Conservation (phyloP, 2,888 invertebrate species). For the Tyria jacobaeae region DNA sequence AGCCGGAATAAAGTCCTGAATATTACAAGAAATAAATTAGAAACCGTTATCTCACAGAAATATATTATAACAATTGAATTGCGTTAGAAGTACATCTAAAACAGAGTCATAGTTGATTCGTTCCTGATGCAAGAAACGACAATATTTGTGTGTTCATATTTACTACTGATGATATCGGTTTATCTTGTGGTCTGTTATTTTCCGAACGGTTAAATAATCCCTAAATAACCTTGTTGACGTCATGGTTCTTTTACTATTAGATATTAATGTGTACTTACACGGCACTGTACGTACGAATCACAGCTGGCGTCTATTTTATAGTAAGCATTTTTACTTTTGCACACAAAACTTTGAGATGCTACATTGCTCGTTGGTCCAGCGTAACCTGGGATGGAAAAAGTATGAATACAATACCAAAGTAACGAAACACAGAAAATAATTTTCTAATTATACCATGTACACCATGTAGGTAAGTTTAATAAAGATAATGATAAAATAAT, state of each 20-base stretch:
- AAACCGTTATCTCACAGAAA: neutral
- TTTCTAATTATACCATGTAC: neutral
- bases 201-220: neutral
- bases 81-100: too few relatives aligned
- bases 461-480: neutral
- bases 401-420: neutral
- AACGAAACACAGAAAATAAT: neutral
- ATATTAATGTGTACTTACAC: slow-evolving; percentile 61
- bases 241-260: neutral
- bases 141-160: too few relatives aligned
- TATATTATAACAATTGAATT: too few relatives aligned
- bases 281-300: slow-evolving; percentile 90
- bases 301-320: slow-evolving; percentile 88
- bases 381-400: slow-evolving; percentile 3
- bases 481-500: neutral
- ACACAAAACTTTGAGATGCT: slow-evolving; percentile 54
- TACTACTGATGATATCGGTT: neutral
- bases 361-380: neutral
- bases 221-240: neutral
- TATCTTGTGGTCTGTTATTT: too few relatives aligned
- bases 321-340: slow-evolving; percentile 84
- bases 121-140: too few relatives aligned
- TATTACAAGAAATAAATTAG: neutral
- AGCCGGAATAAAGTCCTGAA: slow-evolving; percentile 86
- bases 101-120: too few relatives aligned